A percentile compares a stretch with the other conserved stretches of the same genome.
phyloP scores from a whole-genome alignment of 37 sponge, comb jelly and placozoan genomes.

The Ianthella basta region DNA sequence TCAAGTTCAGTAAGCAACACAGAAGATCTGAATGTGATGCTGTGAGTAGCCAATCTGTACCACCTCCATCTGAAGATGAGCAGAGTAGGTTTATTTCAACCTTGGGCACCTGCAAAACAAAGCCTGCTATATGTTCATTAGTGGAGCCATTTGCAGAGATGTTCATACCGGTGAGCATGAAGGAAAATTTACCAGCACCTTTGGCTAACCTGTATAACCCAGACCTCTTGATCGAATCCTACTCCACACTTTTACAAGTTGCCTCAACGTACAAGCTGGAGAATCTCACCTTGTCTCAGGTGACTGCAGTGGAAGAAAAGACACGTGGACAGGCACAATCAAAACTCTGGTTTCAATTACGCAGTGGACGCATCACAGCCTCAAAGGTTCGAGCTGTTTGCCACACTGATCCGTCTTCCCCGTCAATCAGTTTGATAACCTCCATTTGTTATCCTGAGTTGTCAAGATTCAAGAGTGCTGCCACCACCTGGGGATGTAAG shows the following conservation, averaged over 20 bases:
- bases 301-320: constrained; percentile 10
- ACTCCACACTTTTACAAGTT: constrained; percentile 25
- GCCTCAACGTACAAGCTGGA: neutral
- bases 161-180: constrained; percentile 27
- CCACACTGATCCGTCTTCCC: constrained; percentile 33
- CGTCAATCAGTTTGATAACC: constrained; percentile 55
- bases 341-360: constrained; percentile 47
- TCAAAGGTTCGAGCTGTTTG: constrained; percentile 61
- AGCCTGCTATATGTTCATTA: constrained; percentile 53
- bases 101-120: constrained; percentile 3
- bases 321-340: constrained; percentile 55
- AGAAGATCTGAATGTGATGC: no score
- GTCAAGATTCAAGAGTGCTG: constrained; percentile 35
- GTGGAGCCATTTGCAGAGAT: constrained; percentile 11
- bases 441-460: constrained; percentile 65
- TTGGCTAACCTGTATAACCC: constrained; percentile 32
- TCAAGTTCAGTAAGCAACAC: constrained; percentile 51
- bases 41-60: no score
- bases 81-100: neutral
- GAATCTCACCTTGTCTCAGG: constrained; percentile 20
- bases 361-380: constrained; percentile 68
- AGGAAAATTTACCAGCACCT: constrained; percentile 13
- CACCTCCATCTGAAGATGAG: no score
- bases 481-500: constrained; percentile 63
- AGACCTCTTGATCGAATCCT: neutral